Evolutionary conservation across 2,888 invertebrate genomes (phyloP).

Genomic region (Lordiphosa andalusiaca): DNA sequence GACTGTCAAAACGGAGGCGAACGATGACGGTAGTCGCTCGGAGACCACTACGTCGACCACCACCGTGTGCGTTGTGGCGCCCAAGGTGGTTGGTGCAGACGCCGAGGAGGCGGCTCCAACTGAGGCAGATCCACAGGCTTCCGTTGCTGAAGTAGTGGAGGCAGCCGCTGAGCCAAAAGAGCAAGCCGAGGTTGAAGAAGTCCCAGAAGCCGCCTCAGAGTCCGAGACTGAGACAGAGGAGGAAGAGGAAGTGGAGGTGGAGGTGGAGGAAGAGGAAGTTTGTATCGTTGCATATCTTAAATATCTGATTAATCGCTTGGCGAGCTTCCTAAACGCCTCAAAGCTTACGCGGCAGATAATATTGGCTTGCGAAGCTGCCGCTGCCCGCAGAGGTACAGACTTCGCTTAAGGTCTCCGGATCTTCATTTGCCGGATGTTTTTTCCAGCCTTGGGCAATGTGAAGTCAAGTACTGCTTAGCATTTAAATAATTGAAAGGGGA

Average conservation of each 20-base stretch:
- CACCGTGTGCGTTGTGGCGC: slow-evolving; percentile 2
- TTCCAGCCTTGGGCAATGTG: no score
- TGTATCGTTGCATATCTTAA: slow-evolving; percentile 4
- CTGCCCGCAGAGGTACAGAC: no score
- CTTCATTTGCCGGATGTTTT: no score
- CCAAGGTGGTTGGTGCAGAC: slow-evolving; percentile 10
- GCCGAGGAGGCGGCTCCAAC: slow-evolving; percentile 11
- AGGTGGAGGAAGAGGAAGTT: slow-evolving; percentile 25
- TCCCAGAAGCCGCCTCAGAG: slow-evolving; percentile 1
- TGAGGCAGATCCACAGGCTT: slow-evolving; percentile 2
- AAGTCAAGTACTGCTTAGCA: slow-evolving; percentile 4
- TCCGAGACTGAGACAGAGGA: slow-evolving; percentile 13
- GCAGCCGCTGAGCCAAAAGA: background rate
- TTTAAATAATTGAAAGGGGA: background rate
- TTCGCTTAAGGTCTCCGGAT: no score
- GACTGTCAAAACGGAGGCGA: slow-evolving; percentile 12
- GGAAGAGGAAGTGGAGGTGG: slow-evolving; percentile 1
- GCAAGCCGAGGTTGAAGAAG: slow-evolving; percentile 6
- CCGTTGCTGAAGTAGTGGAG: background rate
- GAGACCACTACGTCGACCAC: slow-evolving; percentile 9
- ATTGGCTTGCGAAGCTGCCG: no score
- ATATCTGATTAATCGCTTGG: slow-evolving; percentile 1
- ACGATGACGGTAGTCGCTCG: slow-evolving; percentile 1
- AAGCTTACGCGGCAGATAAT: slow-evolving; percentile 3
- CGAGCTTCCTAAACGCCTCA: slow-evolving; percentile 8